These are phyloP conservation scores for Elmis aenea DNA, from an alignment of 2,888 invertebrate genomes.

Conservation along the genomic window DNA sequence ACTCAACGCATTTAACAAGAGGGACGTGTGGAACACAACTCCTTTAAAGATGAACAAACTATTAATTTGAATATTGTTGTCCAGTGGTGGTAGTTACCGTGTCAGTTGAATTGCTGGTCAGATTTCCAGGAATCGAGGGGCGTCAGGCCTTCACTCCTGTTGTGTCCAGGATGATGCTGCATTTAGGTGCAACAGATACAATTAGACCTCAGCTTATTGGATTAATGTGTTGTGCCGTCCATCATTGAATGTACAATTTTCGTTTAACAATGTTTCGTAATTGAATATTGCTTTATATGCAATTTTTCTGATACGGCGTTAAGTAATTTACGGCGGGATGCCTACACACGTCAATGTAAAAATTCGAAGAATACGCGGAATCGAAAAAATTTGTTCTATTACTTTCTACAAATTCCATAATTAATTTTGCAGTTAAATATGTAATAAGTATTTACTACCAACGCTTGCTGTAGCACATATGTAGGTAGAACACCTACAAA, in stretches of 20 bases:
- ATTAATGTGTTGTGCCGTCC: constrained; percentile 22
- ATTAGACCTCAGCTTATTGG: constrained; percentile 26
- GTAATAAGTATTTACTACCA: too few relatives aligned
- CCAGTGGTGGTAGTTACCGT: constrained; percentile 28
- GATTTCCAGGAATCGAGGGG: constrained; percentile 31
- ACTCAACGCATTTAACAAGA: constrained; percentile 8
- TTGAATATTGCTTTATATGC: constrained; percentile 24
- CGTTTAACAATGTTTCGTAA: constrained; percentile 17
- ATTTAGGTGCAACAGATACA: constrained; percentile 24
- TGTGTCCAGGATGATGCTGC: constrained; percentile 29
- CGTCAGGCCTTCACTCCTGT: constrained; percentile 19
- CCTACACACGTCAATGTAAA: too few relatives aligned
- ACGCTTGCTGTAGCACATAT: too few relatives aligned
- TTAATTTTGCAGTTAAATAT: too few relatives aligned
- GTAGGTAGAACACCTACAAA: too few relatives aligned
- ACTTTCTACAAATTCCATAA: too few relatives aligned
- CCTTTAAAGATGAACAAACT: constrained; percentile 22
- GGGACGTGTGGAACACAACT: constrained; percentile 18
- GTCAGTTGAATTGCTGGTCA: constrained; percentile 30
- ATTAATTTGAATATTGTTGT: constrained; percentile 33
- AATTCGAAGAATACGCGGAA: too few relatives aligned
- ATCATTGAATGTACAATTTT: constrained; percentile 8
- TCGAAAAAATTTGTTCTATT: too few relatives aligned
- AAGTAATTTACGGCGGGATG: too few relatives aligned
- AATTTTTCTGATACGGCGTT: too few relatives aligned